Percentiles rank a stretch among this genome's conserved stretches.
phyloP scores from a whole-genome alignment of 2,113 vertebrate species.

The Lasiurus borealis region DNA sequence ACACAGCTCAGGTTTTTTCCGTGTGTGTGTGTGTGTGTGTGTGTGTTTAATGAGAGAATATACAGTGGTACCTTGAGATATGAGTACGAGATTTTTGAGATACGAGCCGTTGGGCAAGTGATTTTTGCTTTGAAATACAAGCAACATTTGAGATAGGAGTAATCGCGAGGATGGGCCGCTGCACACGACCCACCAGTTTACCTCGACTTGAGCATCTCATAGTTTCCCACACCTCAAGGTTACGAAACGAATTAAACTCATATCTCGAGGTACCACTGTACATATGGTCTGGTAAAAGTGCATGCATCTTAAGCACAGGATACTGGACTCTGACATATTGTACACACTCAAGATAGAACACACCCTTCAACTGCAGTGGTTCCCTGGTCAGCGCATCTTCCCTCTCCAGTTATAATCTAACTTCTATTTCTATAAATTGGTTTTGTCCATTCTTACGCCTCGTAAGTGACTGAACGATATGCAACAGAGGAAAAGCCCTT shows the following conservation, averaged over 20 bases:
- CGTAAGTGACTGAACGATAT: not conserved
- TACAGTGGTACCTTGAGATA: too few relatives aligned
- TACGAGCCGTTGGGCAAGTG: too few relatives aligned
- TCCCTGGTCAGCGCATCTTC: accelerated
- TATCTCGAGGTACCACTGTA: too few relatives aligned
- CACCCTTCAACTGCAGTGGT: not conserved
- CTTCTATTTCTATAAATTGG: not conserved
- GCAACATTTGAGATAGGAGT: too few relatives aligned
- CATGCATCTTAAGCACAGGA: not conserved
- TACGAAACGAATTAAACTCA: too few relatives aligned
- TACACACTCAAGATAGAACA: not conserved
- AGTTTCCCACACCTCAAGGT: too few relatives aligned
- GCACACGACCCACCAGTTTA: too few relatives aligned
- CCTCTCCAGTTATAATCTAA: not conserved
- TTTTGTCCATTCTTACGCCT: not conserved
- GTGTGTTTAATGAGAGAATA: not conserved
- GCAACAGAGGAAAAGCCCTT: not conserved
- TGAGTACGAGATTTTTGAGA: too few relatives aligned
- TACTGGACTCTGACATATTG: not conserved
- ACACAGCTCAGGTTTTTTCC: not conserved
- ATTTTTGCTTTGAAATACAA: too few relatives aligned
- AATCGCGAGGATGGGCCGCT: too few relatives aligned
- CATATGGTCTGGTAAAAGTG: not conserved
- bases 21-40: not conserved
- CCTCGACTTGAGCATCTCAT: too few relatives aligned